phyloP scores from a whole-genome alignment of 2,113 vertebrate genomes.

The Piprites chloris region DNA sequence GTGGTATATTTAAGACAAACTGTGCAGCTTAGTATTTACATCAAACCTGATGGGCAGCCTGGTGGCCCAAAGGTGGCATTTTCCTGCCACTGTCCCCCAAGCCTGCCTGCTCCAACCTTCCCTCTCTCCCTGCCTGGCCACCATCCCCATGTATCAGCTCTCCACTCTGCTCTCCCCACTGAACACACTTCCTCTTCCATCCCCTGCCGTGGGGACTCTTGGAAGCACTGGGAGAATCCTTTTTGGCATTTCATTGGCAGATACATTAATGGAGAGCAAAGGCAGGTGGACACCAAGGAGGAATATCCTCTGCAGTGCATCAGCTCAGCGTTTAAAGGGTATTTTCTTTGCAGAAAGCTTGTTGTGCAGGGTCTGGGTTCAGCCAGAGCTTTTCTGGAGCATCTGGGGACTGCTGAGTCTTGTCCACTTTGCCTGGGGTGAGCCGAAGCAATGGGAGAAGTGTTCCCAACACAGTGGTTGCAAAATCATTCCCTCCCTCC shows the following conservation, averaged over 20 bases:
- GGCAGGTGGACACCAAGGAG: not conserved
- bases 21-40: accelerated
- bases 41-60: accelerated
- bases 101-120: not conserved
- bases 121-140: not conserved
- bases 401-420: not conserved
- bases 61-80: not conserved
- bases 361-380: not conserved
- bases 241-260: not conserved
- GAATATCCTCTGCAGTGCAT: not conserved
- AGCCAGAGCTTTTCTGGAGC: not conserved
- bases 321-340: not conserved
- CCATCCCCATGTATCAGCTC: not conserved
- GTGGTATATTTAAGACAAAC: not conserved
- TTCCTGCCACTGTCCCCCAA: not conserved
- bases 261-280: not conserved
- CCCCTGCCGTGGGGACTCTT: not conserved
- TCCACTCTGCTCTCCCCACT: not conserved
- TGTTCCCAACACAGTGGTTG: not conserved
- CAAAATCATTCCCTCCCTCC: not conserved
- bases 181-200: not conserved
- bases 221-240: not conserved
- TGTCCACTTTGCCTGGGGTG: not conserved
- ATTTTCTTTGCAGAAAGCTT: not conserved
- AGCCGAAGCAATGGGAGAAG: not conserved